These are phyloP conservation scores for Drosophila mulleri DNA, from an alignment of 2,888 invertebrate genomes.

Conservation along the genomic window DNA sequence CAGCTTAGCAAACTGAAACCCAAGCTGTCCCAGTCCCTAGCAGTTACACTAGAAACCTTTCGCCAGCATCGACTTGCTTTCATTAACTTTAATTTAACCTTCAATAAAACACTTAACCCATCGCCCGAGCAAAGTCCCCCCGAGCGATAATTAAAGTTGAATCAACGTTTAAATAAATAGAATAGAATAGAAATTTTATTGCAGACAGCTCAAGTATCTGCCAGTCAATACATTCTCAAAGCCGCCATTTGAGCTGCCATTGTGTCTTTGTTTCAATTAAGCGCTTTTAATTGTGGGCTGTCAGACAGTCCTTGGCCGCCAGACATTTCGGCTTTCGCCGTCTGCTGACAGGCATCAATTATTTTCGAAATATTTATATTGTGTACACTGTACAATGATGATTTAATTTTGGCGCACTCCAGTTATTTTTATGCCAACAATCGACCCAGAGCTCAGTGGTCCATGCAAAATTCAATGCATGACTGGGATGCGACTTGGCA, in stretches of 20 bases:
- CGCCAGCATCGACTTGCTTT: constrained; percentile 17
- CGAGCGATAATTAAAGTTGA: constrained; percentile 68
- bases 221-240: constrained; percentile 37
- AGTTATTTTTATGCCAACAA: constrained; percentile 46
- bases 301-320: constrained; percentile 20
- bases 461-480: constrained; percentile 38
- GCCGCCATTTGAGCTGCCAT: constrained; percentile 18
- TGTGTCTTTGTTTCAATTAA: constrained; percentile 30
- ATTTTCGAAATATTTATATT: constrained; percentile 21
- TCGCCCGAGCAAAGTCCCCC: constrained; percentile 15
- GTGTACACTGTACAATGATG: constrained; percentile 18
- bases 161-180: constrained; percentile 46
- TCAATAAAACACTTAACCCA: constrained; percentile 49
- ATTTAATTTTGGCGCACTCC: constrained; percentile 34
- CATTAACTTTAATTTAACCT: constrained; percentile 73
- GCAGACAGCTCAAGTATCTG: constrained; percentile 43
- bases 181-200: constrained; percentile 33
- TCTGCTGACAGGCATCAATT: constrained; percentile 43
- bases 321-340: constrained; percentile 33
- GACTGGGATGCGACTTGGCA: constrained; percentile 21
- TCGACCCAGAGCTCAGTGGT: constrained; percentile 28
- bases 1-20: constrained; percentile 12
- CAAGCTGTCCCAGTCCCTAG: background rate
- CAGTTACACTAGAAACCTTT: constrained; percentile 13
- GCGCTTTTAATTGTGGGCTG: constrained; percentile 42